These are phyloP conservation scores for Rhegmatorhina hoffmannsi DNA, from an alignment of 2,113 vertebrate genomes.

Conservation along the genomic window DNA sequence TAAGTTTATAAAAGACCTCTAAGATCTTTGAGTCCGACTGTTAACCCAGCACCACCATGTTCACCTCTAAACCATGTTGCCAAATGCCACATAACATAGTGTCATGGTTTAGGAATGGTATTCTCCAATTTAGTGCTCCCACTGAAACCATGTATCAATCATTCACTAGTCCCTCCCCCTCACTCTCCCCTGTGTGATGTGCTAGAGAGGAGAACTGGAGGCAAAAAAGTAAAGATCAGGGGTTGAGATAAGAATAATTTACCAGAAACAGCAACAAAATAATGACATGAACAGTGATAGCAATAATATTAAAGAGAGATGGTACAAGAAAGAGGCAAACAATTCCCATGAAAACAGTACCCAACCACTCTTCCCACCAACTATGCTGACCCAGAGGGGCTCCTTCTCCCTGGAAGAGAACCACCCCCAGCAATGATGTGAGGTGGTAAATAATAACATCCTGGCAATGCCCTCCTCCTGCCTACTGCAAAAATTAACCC, in stretches of 20 bases:
- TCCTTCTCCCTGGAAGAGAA: background rate
- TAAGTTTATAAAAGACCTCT: background rate
- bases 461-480: too few relatives aligned
- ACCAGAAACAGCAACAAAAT: background rate
- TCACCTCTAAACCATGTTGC: background rate
- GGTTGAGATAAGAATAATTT: background rate
- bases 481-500: background rate
- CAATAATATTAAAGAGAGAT: background rate
- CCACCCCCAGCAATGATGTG: fast-evolving
- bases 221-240: background rate
- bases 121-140: background rate
- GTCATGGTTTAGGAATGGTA: background rate
- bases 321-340: background rate
- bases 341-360: background rate
- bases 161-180: background rate
- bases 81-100: background rate
- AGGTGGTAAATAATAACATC: background rate
- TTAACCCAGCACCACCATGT: background rate
- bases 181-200: background rate
- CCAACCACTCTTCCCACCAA: background rate
- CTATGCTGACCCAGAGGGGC: background rate
- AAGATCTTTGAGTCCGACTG: background rate
- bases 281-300: background rate
- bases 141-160: background rate
- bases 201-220: background rate